Base-by-base conservation (phyloP, 1,140 invertebrate species). In the Drosophila ohnishii region DNA sequence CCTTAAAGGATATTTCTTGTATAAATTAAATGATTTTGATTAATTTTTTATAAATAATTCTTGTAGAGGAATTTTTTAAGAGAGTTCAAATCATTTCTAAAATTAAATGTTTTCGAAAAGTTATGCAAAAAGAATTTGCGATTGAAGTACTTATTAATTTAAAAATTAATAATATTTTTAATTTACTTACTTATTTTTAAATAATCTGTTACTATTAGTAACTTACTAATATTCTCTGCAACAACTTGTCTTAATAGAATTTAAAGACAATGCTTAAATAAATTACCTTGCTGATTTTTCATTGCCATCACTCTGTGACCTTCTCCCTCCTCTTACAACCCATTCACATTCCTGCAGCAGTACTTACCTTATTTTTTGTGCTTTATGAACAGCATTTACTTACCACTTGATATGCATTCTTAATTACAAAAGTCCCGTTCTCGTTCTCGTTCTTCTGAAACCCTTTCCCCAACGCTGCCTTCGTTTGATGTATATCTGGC, bases 351-450 rank as follows among this genome's bases (percentile, higher is more conserved):
- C 19, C 73, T 48, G 44, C 9, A 40, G 28, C 44, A 69, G 71
- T 63, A 32, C 51, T 37, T 55, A 55, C 44, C 59, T 82, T 32
- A 11, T 51, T 60, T 74, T 59, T 48, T 58, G 35, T 60, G 19
- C 40, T 55, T 47, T 62, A 64, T 56, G 30, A 75, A 51, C 53
- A 53, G 61, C 78, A 80, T 72, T 84, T 84, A 78, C 60, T 80
- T 80, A 51, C 76, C 80, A 73, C 80, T 84, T 84, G 76, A 84
- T 80, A 76, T 60, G 65, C 64, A 67, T 59, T 81, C 66, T 72
- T 83, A 63, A 76, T 86, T 83, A 66, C 59, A 75, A 82, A 75
- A 75, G 60, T 55, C 61, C 57, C 22, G 35, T 16, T 42, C 40
- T 42, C 7, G 9, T 16, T 16, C 16, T 42, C 10, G 10, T 55